A percentile compares a stretch with the other conserved stretches of the same genome.
Conservation (phyloP, 1,140 invertebrate species). For the Drosophila lowei region DNA sequence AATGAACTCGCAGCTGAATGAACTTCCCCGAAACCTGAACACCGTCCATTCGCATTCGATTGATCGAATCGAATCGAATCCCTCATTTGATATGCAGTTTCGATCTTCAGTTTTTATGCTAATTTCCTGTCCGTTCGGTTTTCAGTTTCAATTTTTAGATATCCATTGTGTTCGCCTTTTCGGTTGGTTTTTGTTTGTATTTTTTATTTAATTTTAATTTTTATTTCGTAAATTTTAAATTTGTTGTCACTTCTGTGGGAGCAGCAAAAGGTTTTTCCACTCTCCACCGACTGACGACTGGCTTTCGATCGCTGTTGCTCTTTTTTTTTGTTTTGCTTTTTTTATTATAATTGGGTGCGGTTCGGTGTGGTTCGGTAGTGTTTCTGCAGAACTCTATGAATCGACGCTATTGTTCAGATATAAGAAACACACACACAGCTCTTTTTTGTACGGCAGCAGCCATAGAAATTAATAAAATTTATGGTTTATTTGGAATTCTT, state of each 20-base stretch:
- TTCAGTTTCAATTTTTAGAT: slow-evolving; percentile 28
- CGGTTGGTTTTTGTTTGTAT: slow-evolving; percentile 46
- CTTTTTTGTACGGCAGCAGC: slow-evolving; percentile 53
- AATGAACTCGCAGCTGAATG: slow-evolving; percentile 73
- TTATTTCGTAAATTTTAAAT: slow-evolving; percentile 81
- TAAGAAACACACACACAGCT: slow-evolving; percentile 24
- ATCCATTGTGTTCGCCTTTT: slow-evolving; percentile 54
- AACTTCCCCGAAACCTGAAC: slow-evolving; percentile 54
- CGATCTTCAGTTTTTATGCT: slow-evolving; percentile 67
- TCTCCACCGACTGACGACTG: slow-evolving; percentile 14
- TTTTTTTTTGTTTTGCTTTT: slow-evolving; percentile 37
- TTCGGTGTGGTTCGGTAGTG: slow-evolving; percentile 59
- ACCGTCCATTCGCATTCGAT: no score
- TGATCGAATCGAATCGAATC: slow-evolving; percentile 1
- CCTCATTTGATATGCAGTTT: slow-evolving; percentile 68
- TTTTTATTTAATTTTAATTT: slow-evolving; percentile 81
- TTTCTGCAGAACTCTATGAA: slow-evolving; percentile 68
- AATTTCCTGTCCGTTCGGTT: slow-evolving; percentile 51
- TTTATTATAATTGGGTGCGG: slow-evolving; percentile 73
- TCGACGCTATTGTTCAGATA: slow-evolving; percentile 64
- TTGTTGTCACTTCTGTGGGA: slow-evolving; percentile 80
- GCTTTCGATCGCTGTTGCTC: not conserved
- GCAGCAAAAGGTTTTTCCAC: slow-evolving; percentile 65
- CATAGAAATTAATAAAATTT: slow-evolving; percentile 76
- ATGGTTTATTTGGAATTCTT: slow-evolving; percentile 75